Percentiles rank a stretch among this genome's conserved stretches.
Conservation (phyloP, 1,140 invertebrate species). For the Drosophila nannoptera region DNA sequence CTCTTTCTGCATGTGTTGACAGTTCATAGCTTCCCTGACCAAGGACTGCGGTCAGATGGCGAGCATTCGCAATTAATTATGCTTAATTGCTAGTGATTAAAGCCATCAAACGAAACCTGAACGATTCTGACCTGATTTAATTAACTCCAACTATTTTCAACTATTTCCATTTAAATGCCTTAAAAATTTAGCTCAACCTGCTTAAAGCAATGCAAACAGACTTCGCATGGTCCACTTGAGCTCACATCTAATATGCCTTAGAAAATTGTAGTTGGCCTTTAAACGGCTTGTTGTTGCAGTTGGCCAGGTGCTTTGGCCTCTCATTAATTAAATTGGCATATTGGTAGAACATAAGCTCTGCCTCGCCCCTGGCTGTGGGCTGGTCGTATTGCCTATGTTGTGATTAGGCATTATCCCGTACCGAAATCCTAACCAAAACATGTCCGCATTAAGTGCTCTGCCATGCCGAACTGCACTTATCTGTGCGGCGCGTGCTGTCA, state of each 20-base stretch:
- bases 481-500: neutral
- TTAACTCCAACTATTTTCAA: constrained; percentile 2
- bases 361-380: neutral
- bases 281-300: constrained; percentile 1
- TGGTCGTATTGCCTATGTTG: constrained; percentile 48
- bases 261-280: constrained; percentile 1
- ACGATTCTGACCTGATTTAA: constrained; percentile 24
- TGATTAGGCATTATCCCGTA: constrained; percentile 55
- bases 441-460: constrained; percentile 56
- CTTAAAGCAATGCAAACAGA: too few species aligned
- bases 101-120: constrained; percentile 42
- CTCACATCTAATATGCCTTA: neutral
- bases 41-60: constrained; percentile 32
- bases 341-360: constrained; percentile 16
- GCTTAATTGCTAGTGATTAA: constrained; percentile 63
- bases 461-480: constrained; percentile 28
- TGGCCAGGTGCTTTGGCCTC: constrained; percentile 62
- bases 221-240: constrained; percentile 14
- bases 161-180: neutral
- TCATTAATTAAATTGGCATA: constrained; percentile 69
- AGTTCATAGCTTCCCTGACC: neutral
- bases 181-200: neutral
- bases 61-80: constrained; percentile 55
- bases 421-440: constrained; percentile 51
- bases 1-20: constrained; percentile 9